phyloP scores from a whole-genome alignment of 2,888 invertebrate species.

The Uropetala carovei region DNA sequence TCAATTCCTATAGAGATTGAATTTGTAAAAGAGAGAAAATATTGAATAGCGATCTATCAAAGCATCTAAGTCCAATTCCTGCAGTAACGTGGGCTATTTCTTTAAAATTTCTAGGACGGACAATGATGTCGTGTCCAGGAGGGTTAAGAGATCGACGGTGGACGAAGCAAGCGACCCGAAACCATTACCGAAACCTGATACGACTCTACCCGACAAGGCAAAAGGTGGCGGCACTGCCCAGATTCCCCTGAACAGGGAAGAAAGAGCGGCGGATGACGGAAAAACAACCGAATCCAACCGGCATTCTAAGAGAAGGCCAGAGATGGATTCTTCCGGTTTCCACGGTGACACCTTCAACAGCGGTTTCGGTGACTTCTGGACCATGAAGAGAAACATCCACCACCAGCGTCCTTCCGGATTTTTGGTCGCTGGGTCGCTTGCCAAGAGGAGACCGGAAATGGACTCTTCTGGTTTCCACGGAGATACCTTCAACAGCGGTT shows the following conservation, averaged over 20 bases:
- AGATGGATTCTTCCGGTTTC: conserved; percentile 70
- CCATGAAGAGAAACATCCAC: conserved; percentile 71
- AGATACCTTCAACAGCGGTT: conserved; percentile 72
- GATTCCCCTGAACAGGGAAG: background rate
- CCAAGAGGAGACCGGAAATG: conserved; percentile 70
- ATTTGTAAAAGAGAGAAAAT: too few relatives aligned
- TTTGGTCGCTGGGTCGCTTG: conserved; percentile 67
- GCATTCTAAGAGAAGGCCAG: conserved; percentile 65
- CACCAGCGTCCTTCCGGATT: conserved; percentile 68
- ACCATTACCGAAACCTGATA: background rate
- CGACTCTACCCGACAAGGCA: background rate
- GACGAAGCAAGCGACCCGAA: conserved; percentile 68
- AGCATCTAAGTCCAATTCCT: too few relatives aligned
- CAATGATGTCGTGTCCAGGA: background rate
- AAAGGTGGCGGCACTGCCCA: background rate
- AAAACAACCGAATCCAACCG: conserved; percentile 68
- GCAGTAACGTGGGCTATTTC: background rate
- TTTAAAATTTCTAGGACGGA: background rate
- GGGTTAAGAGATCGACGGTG: conserved; percentile 60
- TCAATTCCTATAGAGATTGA: too few relatives aligned
- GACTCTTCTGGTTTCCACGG: conserved; percentile 72
- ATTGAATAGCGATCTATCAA: too few relatives aligned
- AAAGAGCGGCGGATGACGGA: conserved; percentile 65
- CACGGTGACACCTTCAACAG: conserved; percentile 72
- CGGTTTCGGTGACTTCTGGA: conserved; percentile 72